phyloP scores from a whole-genome alignment of 2,797 vertebrate species.

The Cyprinella venusta region DNA sequence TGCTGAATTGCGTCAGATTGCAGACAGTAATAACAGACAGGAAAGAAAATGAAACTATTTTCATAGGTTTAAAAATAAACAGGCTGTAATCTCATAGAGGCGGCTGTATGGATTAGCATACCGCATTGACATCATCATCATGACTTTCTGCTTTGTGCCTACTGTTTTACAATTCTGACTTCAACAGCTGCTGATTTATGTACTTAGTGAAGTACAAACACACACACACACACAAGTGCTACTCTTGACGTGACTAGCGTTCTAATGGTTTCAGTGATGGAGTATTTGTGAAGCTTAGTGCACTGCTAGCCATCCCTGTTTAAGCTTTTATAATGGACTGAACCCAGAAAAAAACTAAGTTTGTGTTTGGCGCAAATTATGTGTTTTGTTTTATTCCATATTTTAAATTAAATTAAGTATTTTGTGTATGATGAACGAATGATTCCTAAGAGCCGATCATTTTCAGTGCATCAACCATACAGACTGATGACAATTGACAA shows the following conservation, averaged over 20 bases:
- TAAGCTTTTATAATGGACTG: slow-evolving; percentile 22
- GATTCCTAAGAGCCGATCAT: neutral
- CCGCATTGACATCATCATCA: neutral
- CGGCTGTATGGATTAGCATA: slow-evolving; percentile 15
- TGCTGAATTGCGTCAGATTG: slow-evolving; percentile 26
- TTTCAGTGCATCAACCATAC: neutral
- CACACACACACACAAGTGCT: neutral
- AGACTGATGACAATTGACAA: neutral
- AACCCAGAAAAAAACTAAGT: neutral
- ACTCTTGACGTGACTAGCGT: slow-evolving; percentile 34
- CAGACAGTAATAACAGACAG: slow-evolving; percentile 2
- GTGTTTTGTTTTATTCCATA: neutral
- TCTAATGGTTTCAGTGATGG: slow-evolving; percentile 29
- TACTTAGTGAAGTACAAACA: slow-evolving; percentile 8
- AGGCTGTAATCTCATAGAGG: slow-evolving; percentile 17
- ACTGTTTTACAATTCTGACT: slow-evolving; percentile 30
- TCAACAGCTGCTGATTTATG: slow-evolving; percentile 48
- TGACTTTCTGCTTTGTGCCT: slow-evolving; percentile 14
- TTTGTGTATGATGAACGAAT: neutral
- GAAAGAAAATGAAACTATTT: slow-evolving; percentile 14
- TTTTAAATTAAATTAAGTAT: neutral
- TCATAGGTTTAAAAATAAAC: slow-evolving; percentile 38
- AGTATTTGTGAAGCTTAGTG: slow-evolving; percentile 14
- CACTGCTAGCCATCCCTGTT: neutral
- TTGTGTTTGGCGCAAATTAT: neutral